Evolutionary conservation across 2,797 vertebrate species (phyloP).

Genomic region (Ctenochaetus hawaiiensis): DNA sequence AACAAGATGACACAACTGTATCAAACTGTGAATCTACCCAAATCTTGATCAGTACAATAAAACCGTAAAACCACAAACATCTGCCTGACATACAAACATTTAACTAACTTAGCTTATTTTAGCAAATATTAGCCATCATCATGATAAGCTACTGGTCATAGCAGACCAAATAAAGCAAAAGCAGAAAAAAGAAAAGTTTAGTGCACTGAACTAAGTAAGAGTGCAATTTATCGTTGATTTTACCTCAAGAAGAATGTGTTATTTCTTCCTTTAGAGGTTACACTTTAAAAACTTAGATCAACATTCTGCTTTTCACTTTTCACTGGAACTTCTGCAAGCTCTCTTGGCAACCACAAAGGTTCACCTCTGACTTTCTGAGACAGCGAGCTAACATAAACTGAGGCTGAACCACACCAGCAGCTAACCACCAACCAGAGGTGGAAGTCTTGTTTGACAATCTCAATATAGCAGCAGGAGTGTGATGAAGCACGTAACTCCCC

Average conservation of each 20-base stretch:
- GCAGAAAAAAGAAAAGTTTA: no score
- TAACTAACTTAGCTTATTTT: neutral
- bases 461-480: slow-evolving; percentile 39
- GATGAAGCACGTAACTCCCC: slow-evolving; percentile 8
- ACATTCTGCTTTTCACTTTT: neutral
- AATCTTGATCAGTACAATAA: no score
- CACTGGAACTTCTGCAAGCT: neutral
- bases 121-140: neutral
- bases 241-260: neutral
- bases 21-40: no score
- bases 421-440: neutral
- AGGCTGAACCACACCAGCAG: neutral
- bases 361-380: slow-evolving; percentile 18
- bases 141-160: neutral
- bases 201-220: neutral
- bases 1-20: no score
- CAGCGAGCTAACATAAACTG: slow-evolving; percentile 3
- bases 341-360: neutral
- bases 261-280: neutral
- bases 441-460: slow-evolving; percentile 39
- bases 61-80: no score
- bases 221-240: neutral
- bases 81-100: no score
- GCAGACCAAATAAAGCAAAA: neutral
- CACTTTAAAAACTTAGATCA: neutral